Evolutionary conservation across 2,113 vertebrate species (phyloP), one percentile per base, ranked within the genome.

Genomic region (Caracal caracal): DNA sequence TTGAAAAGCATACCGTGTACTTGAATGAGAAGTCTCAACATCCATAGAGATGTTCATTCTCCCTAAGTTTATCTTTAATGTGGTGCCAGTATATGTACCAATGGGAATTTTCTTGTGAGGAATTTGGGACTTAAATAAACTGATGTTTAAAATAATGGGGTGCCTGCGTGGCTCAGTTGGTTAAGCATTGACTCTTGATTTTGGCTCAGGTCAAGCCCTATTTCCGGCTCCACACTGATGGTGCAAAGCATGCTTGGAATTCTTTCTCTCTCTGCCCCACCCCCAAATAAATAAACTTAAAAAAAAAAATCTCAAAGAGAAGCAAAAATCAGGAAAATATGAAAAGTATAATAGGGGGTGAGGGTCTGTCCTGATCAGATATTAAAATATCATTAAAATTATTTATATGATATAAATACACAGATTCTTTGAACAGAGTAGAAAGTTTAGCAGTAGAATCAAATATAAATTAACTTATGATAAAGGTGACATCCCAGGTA

Each of bases 271-370:
- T 56, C 53, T 56, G 17, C 17, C 51, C 51, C 51, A 4, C 53
- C 53, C 5, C 53, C 5, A 20, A 56, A 56, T 56, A 19, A 56
- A 19, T 56, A 19, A 56, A 56, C 53, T 56, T 56, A 19, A 19
- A 56, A 56, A 56, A 56, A 56, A 56, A 17, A 71, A 40, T 15
- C 22, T 76, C 73, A 49, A 84, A 78, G 66, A 76, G 30, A 82
- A 94, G 59, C 20, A 65, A 90, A 86, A 70, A 37, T 61, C 71
- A 49, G 71, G 61, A 92, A 91, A 81, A 88, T 88, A 35, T 75
- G 43, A 75, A 81, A 89, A 94, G 47, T 47, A 47, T 78, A 65
- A 17, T 92, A 20, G 80, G 66, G 70, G 3, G 8, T 19, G 15
- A 9, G 20, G 24, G 30, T 35, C 30, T 35, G 4, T 78, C 80